These are phyloP conservation scores for Macrotis lagotis DNA, from an alignment of 2,113 vertebrate genomes.

Conservation along the genomic window DNA sequence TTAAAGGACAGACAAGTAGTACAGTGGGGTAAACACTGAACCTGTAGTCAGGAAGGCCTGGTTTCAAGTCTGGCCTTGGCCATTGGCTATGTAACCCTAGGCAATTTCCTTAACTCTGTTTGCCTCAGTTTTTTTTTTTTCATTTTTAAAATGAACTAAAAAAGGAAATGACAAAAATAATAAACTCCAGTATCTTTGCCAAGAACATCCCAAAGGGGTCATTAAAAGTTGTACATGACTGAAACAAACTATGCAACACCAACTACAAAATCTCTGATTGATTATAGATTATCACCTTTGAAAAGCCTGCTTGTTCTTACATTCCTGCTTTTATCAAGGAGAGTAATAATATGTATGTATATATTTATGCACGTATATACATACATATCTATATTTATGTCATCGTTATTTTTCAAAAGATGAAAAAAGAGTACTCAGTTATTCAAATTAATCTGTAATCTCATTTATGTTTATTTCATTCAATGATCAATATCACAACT, in stretches of 20 bases:
- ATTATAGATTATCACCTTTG: background rate
- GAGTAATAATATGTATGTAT: background rate
- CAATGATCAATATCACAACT: background rate
- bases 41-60: background rate
- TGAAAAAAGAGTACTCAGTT: background rate
- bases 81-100: background rate
- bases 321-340: background rate
- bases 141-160: background rate
- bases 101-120: background rate
- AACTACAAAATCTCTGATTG: background rate
- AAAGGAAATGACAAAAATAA: background rate
- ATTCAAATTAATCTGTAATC: background rate
- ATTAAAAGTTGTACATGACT: background rate
- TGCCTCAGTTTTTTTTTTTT: background rate
- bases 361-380: background rate
- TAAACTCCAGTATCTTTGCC: background rate
- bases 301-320: background rate
- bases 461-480: background rate
- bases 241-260: background rate
- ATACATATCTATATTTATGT: background rate
- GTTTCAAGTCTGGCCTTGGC: background rate
- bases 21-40: background rate
- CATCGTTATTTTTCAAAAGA: background rate
- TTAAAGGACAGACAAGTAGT: background rate
- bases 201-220: background rate